Evolutionary conservation across 2,797 vertebrate species (phyloP), one percentile per base, ranked within the genome.

Genomic region (Microctenopoma lineatum): DNA sequence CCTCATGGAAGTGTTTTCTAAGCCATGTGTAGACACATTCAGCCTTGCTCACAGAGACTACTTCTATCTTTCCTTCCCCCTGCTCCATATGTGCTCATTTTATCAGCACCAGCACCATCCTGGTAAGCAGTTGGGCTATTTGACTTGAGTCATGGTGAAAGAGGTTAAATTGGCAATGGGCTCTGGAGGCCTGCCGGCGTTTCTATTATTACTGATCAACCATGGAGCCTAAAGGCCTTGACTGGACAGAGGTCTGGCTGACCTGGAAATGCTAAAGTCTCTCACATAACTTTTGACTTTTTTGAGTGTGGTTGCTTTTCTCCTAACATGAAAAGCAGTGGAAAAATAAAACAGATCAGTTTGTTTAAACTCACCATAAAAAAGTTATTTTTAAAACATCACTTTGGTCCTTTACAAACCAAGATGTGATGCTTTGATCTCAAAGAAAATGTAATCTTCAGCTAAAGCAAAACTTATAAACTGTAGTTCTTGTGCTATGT

Each of bases 101-200:
- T 84, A 87, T 90, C 87, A 77, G 64, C 64, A 61, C 61, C 66
- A 60, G 64, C 58, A 68, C 66, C 75, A 82, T 88, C 79, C 66
- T 46, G 34, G 66, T 79, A 79, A 87, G 66, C 67, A 80, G 59
- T 73, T 64, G 72, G 73, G 82, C 80, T 90, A 83, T 87, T 79
- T 87, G 81, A 87, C 80, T 65, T 85, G 73, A 86, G 89, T 91
- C 86, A 85, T 80, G 81, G 86, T 87, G 47, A 56, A 86, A 81
- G 44, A 75, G 72, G 83, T 88, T 76, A 82, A 87, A 90, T 88
- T 79, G 80, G 75, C 85, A 85, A 76, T 58, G 58, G 77, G 59
- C 70, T 85, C 73, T 58, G 44, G 72, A 81, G 79, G 80, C 70
- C 77, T 70, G 66, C 75, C 80, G 79, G 47, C 13, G 16, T 86